Percentiles rank a stretch among this genome's conserved stretches.
phyloP scores from a whole-genome alignment of 2,797 vertebrate genomes.

The Muraenolepis orangiensis region DNA sequence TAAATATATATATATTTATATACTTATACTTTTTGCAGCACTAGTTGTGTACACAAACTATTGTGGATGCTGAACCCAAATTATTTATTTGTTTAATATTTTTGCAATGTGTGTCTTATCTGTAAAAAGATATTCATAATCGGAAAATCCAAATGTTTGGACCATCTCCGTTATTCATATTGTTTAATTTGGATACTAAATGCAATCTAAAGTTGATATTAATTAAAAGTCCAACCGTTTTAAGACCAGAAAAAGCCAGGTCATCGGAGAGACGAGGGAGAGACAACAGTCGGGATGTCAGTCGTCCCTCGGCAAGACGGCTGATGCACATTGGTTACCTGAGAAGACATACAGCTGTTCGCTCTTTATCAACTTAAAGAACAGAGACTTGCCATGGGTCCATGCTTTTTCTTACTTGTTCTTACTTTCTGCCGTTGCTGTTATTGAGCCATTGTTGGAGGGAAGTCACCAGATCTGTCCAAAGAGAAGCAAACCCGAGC shows the following conservation, averaged over 20 bases:
- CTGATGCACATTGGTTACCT: conserved; percentile 42
- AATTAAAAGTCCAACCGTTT: background rate
- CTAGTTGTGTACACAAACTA: no score
- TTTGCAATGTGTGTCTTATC: no score
- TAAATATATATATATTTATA: no score
- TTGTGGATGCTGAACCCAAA: no score
- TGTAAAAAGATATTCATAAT: no score
- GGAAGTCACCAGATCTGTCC: conserved; percentile 46
- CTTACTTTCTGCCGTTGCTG: conserved; percentile 30
- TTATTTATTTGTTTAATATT: no score
- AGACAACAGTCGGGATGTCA: conserved; percentile 1
- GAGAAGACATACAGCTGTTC: conserved; percentile 29
- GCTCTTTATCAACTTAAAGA: conserved; percentile 11
- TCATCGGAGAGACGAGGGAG: background rate
- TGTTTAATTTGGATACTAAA: background rate
- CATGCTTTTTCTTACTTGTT: conserved; percentile 25
- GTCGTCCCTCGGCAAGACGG: conserved; percentile 39
- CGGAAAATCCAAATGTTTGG: no score
- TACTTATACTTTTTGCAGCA: background rate
- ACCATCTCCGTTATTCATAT: background rate
- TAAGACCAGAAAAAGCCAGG: background rate
- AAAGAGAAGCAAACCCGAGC: conserved; percentile 20
- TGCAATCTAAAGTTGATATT: background rate
- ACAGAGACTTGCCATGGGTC: conserved; percentile 37
- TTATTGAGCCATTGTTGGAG: conserved; percentile 37